Percentiles rank a stretch among this genome's conserved stretches.
These are phyloP conservation scores for Betta splendens DNA, from an alignment of 2,797 vertebrate genomes.

Conservation along the genomic window DNA sequence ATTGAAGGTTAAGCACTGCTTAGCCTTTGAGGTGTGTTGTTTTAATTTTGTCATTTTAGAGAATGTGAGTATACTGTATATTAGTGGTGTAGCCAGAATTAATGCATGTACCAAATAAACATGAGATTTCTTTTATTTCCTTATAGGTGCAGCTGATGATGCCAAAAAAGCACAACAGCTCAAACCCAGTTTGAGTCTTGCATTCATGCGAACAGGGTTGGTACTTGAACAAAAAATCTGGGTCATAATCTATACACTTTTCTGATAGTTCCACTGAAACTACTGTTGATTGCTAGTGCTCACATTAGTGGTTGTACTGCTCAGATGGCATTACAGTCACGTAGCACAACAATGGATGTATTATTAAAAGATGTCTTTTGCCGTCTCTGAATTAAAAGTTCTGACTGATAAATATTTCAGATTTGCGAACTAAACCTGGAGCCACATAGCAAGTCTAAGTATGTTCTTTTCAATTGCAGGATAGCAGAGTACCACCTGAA, in stretches of 20 bases:
- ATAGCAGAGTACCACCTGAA: conserved; percentile 94
- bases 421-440: neutral
- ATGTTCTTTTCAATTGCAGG: conserved; percentile 71
- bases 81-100: neutral
- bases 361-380: neutral
- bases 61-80: neutral
- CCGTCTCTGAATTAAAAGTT: neutral
- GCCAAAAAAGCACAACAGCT: conserved; percentile 80
- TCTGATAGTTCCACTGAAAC: neutral
- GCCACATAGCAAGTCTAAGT: conserved; percentile 13
- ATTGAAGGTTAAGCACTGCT: neutral
- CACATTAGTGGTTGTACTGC: neutral
- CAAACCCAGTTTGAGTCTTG: conserved; percentile 72
- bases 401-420: neutral
- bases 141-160: conserved; percentile 78
- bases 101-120: neutral
- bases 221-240: conserved; percentile 21
- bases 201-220: conserved; percentile 82
- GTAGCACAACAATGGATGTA: neutral
- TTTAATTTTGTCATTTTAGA: neutral
- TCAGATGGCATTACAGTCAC: neutral
- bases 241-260: neutral
- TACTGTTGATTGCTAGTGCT: neutral
- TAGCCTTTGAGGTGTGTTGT: neutral
- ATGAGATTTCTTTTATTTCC: neutral